Percentiles rank a stretch among this genome's conserved stretches.
Conservation (phyloP, 2,113 vertebrate genomes). For the Agelaius phoeniceus region DNA sequence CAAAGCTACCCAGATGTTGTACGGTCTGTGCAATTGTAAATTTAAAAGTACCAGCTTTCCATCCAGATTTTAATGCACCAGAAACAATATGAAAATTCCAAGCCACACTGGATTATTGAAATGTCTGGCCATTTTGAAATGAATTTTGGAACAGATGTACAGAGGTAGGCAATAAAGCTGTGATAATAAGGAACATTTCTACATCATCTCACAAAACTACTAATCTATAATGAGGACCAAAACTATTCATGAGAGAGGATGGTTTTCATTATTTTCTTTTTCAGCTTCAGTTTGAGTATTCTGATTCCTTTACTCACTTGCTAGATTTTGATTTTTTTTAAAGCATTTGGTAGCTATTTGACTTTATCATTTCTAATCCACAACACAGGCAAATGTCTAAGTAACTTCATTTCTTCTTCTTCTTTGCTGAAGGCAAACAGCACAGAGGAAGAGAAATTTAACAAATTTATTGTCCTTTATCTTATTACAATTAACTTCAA, state of each 20-base stretch:
- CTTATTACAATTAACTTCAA: neutral
- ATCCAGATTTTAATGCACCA: slow-evolving; percentile 75
- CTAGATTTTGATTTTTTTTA: slow-evolving; percentile 19
- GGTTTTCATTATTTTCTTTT: slow-evolving; percentile 65
- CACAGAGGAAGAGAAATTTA: neutral
- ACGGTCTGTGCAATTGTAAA: slow-evolving; percentile 83
- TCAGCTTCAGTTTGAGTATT: neutral
- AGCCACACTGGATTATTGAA: slow-evolving; percentile 76
- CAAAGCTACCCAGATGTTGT: slow-evolving; percentile 89
- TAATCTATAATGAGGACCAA: slow-evolving; percentile 74
- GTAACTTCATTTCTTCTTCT: neutral
- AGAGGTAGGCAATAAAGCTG: slow-evolving; percentile 78
- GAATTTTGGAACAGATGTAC: slow-evolving; percentile 81
- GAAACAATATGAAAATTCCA: slow-evolving; percentile 81
- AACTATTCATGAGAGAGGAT: slow-evolving; percentile 35
- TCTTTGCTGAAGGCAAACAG: neutral
- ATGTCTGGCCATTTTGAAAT: slow-evolving; percentile 76
- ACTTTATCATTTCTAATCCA: neutral
- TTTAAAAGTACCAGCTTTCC: slow-evolving; percentile 79
- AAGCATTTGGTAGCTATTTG: slow-evolving; percentile 22
- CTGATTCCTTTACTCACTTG: neutral
- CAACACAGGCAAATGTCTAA: neutral
- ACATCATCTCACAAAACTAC: slow-evolving; percentile 76
- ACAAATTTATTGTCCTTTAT: neutral
- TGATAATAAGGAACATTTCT: slow-evolving; percentile 82